Base-by-base conservation (phyloP, 2,797 vertebrate species). In the Muscicapa comitata region DNA sequence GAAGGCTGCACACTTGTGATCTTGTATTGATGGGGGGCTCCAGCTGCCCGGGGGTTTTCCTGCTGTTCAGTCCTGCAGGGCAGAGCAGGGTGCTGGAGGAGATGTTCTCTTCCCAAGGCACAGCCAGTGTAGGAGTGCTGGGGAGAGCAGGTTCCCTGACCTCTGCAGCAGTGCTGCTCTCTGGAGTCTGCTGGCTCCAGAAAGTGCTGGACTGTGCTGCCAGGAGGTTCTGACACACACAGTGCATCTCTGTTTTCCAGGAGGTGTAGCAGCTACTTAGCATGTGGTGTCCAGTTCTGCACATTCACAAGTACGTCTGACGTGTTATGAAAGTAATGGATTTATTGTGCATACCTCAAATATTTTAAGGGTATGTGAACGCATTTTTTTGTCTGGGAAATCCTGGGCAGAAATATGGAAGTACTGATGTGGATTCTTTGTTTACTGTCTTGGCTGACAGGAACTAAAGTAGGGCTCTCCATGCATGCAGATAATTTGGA, bases 281-380 rank as follows among this genome's bases (percentile, higher is more conserved):
- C 82, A 95, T 94, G 82, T 86, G 87, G 78, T 40, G 68, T 43
- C 61, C 91, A 94, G 89, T 88, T 86, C 86, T 83, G 65, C 47
- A 48, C 73, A 7, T 75, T 94, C 91, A 83, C 29, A 47, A 80
- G 62, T 65, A 58, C 0, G 1, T 78, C 58, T 90, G 90, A 83
- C 17, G 20, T 80, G 73, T 80, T 91, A 65, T 58, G 82, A 90
- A 91, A 96, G 70, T 90, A 78, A 77, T 68, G 73, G 76, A 94
- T 94, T 94, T 95, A 94, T 42, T 57, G 54, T 80, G 82, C 93
- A 95, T 95, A 35, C 50, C 54, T 95, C 87, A 86, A 81, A 93
- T 96, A 81, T 78, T 94, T 94, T 83, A 86, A 88, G 68, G 82
- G 6, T 66, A 83, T 90, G 54, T 70, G 90, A 94, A 65, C 10